Evolutionary conservation across 2,113 vertebrate species (phyloP).

Genomic region (Dolichallabes microphthalmus): DNA sequence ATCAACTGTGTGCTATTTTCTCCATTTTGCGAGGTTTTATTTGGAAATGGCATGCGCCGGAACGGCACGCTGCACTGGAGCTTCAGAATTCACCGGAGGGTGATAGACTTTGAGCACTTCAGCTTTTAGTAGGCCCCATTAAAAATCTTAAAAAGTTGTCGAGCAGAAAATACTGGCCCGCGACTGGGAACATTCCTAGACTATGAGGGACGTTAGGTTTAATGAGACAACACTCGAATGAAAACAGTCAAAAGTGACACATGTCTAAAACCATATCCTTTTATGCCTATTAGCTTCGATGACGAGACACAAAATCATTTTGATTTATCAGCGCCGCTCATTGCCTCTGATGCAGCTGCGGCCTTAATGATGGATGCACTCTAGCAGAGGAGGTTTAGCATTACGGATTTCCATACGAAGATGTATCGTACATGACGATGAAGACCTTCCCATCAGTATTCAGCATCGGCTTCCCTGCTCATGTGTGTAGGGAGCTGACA

Average conservation of each 20-base stretch:
- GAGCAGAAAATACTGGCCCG: constrained; percentile 52
- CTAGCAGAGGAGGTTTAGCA: constrained; percentile 10
- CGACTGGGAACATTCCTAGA: constrained; percentile 56
- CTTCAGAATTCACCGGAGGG: constrained; percentile 49
- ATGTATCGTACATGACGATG: constrained; percentile 61
- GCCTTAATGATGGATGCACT: constrained; percentile 10
- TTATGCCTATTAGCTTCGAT: constrained; percentile 37
- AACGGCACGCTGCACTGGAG: constrained; percentile 12
- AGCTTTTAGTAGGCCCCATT: constrained; percentile 53
- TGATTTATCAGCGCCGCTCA: neutral
- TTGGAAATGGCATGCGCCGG: constrained; percentile 53
- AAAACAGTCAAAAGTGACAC: constrained; percentile 51
- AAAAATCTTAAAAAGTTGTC: constrained; percentile 49
- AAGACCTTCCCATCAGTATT: constrained; percentile 76
- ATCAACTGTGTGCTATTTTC: constrained; percentile 59
- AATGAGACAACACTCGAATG: constrained; percentile 51
- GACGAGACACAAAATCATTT: constrained; percentile 27
- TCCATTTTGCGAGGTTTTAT: constrained; percentile 54
- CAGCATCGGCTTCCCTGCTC: constrained; percentile 69
- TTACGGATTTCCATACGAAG: constrained; percentile 16
- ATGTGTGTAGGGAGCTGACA: constrained; percentile 76
- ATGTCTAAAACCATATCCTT: constrained; percentile 25
- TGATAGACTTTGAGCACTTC: constrained; percentile 50
- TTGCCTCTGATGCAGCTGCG: neutral
- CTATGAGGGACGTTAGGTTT: constrained; percentile 53